These are phyloP conservation scores for Sceloporus tristichus DNA, from an alignment of 2,113 vertebrate species.

Conservation along the genomic window DNA sequence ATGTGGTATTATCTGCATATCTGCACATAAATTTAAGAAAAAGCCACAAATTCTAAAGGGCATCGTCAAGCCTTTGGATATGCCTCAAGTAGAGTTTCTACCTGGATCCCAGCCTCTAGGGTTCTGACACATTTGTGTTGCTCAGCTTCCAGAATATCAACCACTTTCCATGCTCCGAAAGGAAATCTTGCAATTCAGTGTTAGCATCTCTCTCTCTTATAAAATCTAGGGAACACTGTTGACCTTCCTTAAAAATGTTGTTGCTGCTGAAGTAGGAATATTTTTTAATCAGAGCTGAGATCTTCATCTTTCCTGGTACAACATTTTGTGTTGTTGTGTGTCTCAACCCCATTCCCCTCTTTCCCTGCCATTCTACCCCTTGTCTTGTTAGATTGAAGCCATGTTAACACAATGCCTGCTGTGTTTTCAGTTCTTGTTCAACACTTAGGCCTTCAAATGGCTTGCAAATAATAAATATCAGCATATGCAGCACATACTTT, in stretches of 20 bases:
- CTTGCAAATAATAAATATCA: not conserved
- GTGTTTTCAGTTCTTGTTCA: not conserved
- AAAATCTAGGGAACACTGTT: too few species aligned
- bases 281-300: not conserved
- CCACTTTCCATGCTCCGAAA: not conserved
- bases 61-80: not conserved
- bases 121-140: not conserved
- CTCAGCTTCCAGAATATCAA: not conserved
- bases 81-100: not conserved
- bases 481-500: not conserved
- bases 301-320: not conserved
- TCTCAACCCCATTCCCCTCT: not conserved
- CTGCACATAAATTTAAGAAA: too few species aligned
- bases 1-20: too few species aligned
- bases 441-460: not conserved
- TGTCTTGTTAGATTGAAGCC: not conserved
- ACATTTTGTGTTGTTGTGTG: not conserved
- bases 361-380: not conserved
- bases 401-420: not conserved
- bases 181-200: not conserved
- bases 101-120: not conserved
- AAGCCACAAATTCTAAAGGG: not conserved
- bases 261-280: not conserved
- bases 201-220: not conserved
- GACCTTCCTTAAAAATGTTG: not conserved